Base-by-base conservation (phyloP, 2,888 invertebrate species). In the Hedya salicella region DNA sequence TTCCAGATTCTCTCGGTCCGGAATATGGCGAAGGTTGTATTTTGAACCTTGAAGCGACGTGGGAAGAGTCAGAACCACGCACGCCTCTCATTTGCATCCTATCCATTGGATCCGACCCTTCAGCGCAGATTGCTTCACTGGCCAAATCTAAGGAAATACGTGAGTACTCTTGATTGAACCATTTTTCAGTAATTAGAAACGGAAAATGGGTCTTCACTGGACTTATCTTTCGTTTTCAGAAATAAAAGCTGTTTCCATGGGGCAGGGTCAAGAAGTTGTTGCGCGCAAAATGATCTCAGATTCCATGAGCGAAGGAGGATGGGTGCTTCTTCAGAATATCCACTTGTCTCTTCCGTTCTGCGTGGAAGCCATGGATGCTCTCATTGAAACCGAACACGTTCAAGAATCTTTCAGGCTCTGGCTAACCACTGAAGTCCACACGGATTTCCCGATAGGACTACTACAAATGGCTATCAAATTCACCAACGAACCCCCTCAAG, bases 401-500 rank as follows among this genome's bases (percentile, higher is more conserved):
- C 95, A 98, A 78, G 96, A 96, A 5, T 93, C 94, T 0, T 98
- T 98, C 85, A 94, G 98, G 57, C 93, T 98, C 50, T 99, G 98
- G 98, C 94, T 99, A 72, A 98, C 98, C 0, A 98, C 98, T 0
- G 98, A 98, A 93, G 97, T 97, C 0, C 98, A 99, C 82, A 93
- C 95, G 11, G 96, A 97, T 74, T 99, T 99, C 86, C 98, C 98
- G 0, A 99, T 99, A 77, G 97, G 95, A 4, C 83, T 95, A 36
- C 86, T 95, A 14, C 96, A 98, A 94, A 97, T 97, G 95, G 97
- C 98, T 4, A 98, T 99, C 67, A 99, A 99, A 89, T 99, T 98
- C 82, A 99, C 99, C 0, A 98, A 98, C 83, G 99, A 99, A 89
- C 98, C 98, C 13, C 98, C 99, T 0, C 98, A 98, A 93, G 99